phyloP scores from a whole-genome alignment of 2,113 vertebrate species.

The Gila orcuttii region DNA sequence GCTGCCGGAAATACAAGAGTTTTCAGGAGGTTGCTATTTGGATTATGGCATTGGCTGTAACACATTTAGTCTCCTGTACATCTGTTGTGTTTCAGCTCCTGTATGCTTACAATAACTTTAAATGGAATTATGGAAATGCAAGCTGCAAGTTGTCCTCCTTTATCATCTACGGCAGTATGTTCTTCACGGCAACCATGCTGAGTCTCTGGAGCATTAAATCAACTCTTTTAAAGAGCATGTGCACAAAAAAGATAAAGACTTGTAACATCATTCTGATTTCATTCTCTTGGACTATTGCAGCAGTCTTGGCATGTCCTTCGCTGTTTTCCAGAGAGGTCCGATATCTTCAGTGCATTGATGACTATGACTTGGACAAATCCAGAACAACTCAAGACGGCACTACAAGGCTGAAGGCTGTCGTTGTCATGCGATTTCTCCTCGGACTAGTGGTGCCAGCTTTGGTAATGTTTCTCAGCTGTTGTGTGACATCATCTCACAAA shows the following conservation, averaged over 20 bases:
- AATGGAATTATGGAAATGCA: constrained; percentile 25
- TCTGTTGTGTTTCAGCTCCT: constrained; percentile 34
- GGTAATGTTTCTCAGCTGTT: constrained; percentile 10
- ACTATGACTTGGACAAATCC: neutral
- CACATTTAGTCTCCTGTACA: constrained; percentile 37
- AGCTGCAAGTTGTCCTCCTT: constrained; percentile 54
- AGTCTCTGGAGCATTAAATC: constrained; percentile 43
- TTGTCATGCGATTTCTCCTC: constrained; percentile 30
- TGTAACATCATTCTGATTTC: constrained; percentile 9
- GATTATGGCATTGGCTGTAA: constrained; percentile 38
- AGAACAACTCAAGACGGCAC: neutral
- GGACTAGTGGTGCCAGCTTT: constrained; percentile 44
- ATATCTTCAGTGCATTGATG: constrained; percentile 31
- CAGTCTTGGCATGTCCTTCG: constrained; percentile 35
- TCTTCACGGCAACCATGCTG: constrained; percentile 47
- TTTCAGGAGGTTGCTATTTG: neutral
- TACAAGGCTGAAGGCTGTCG: neutral
- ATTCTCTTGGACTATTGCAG: constrained; percentile 41
- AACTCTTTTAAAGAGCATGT: constrained; percentile 22
- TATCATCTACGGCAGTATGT: constrained; percentile 22
- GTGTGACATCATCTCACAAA: neutral
- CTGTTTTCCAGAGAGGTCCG: constrained; percentile 46
- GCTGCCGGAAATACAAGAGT: neutral
- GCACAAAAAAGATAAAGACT: neutral
- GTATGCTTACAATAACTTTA: constrained; percentile 38